A percentile compares a stretch with the other conserved stretches of the same genome.
These are phyloP conservation scores for Columba livia DNA, from an alignment of 2,113 vertebrate species.

Conservation along the genomic window DNA sequence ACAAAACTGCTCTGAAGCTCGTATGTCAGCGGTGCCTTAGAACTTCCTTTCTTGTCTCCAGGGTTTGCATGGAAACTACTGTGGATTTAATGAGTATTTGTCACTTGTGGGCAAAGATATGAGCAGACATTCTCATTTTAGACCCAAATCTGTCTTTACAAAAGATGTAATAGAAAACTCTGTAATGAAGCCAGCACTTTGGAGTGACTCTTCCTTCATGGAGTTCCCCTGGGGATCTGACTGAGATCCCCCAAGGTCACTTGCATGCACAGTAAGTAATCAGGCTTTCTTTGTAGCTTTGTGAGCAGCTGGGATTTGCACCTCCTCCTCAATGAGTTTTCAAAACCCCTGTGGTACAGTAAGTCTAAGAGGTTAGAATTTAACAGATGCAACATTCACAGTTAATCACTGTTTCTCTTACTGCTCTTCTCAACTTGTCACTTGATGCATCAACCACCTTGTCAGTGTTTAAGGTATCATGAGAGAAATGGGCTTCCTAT, in stretches of 20 bases:
- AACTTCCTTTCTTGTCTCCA: not conserved
- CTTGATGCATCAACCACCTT: not conserved
- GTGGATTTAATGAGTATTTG: conserved; percentile 17
- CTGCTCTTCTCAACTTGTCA: not conserved
- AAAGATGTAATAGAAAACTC: not conserved
- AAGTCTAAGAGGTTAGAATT: not conserved
- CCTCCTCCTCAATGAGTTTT: not conserved
- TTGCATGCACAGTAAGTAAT: not conserved
- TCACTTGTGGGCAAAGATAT: not conserved
- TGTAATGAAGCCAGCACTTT: not conserved
- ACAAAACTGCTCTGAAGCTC: not conserved
- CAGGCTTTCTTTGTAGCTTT: not conserved
- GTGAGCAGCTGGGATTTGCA: not conserved
- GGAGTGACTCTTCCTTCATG: not conserved
- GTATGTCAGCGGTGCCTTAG: not conserved
- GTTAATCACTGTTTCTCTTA: not conserved
- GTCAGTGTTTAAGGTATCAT: not conserved
- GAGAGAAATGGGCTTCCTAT: not conserved
- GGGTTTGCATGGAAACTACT: not conserved
- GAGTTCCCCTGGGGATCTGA: not conserved
- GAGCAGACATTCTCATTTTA: not conserved
- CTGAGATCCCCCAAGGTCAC: not conserved
- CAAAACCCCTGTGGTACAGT: not conserved
- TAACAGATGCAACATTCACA: not conserved
- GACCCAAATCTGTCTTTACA: not conserved